A percentile compares a stretch with the other conserved stretches of the same genome.
phyloP scores from a whole-genome alignment of 2,113 vertebrate species.

The Glaucomys volans region DNA sequence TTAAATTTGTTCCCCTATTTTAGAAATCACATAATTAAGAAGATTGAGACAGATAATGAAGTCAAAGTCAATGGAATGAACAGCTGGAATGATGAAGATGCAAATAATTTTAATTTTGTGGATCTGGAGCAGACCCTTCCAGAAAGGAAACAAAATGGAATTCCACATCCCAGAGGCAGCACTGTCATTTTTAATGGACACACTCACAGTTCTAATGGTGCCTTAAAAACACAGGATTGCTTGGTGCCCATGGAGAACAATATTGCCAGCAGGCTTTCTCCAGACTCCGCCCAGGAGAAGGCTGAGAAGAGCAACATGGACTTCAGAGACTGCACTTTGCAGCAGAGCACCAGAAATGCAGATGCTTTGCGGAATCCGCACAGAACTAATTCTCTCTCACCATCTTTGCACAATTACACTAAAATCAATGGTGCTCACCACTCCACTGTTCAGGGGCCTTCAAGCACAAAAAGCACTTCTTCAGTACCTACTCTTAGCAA shows the following conservation, averaged over 20 bases:
- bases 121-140: conserved; percentile 84
- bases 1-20: conserved; percentile 77
- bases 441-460: conserved; percentile 88
- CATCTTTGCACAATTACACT: conserved; percentile 88
- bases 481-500: conserved; percentile 82
- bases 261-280: conserved; percentile 82
- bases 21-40: conserved; percentile 92
- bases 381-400: conserved; percentile 87
- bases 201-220: conserved; percentile 91
- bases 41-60: conserved; percentile 85
- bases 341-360: conserved; percentile 84
- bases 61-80: conserved; percentile 88
- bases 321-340: conserved; percentile 86
- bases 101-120: conserved; percentile 75
- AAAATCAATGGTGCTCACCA: conserved; percentile 95
- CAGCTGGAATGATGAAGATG: conserved; percentile 86
- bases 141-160: conserved; percentile 82
- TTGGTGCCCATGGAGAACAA: conserved; percentile 81
- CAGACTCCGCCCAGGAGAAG: conserved; percentile 79
- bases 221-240: conserved; percentile 94
- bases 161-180: conserved; percentile 84
- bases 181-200: conserved; percentile 92
- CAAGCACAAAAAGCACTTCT: conserved; percentile 91
- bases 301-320: conserved; percentile 81
- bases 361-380: conserved; percentile 82